Conservation (phyloP, 2,888 invertebrate species). For the Leptinotarsa juncta region DNA sequence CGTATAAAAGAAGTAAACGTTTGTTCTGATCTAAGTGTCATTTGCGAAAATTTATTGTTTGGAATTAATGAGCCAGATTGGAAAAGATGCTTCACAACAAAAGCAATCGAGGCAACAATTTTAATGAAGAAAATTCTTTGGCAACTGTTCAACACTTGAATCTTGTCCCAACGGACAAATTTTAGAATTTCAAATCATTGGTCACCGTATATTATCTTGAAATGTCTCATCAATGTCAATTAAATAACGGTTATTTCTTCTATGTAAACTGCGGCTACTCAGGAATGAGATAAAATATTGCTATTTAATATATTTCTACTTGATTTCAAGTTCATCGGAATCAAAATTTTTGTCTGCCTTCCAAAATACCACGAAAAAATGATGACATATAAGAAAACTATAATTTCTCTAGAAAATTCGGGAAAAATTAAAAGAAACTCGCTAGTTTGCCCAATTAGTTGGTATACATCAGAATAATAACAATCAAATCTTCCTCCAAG, state of each 20-base stretch:
- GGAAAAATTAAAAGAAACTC: too few relatives aligned
- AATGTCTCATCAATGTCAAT: conserved; percentile 39
- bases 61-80: conserved; percentile 55
- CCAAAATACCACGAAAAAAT: too few relatives aligned
- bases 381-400: too few relatives aligned
- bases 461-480: too few relatives aligned
- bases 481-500: too few relatives aligned
- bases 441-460: too few relatives aligned
- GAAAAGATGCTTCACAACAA: conserved; percentile 50
- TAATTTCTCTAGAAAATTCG: too few relatives aligned
- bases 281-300: conserved; percentile 23
- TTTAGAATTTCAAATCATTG: conserved; percentile 37
- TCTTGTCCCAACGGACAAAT: conserved; percentile 40
- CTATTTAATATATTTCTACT: conserved; percentile 26
- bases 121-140: conserved; percentile 57
- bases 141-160: conserved; percentile 49
- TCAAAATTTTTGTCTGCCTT: not conserved
- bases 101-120: conserved; percentile 54
- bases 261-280: conserved; percentile 27
- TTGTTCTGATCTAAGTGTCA: conserved; percentile 41
- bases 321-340: not conserved
- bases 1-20: conserved; percentile 17
- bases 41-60: conserved; percentile 49
- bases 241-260: conserved; percentile 37
- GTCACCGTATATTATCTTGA: conserved; percentile 33